Base-by-base conservation (phyloP, 2,113 vertebrate species). In the Arenaria interpres region DNA sequence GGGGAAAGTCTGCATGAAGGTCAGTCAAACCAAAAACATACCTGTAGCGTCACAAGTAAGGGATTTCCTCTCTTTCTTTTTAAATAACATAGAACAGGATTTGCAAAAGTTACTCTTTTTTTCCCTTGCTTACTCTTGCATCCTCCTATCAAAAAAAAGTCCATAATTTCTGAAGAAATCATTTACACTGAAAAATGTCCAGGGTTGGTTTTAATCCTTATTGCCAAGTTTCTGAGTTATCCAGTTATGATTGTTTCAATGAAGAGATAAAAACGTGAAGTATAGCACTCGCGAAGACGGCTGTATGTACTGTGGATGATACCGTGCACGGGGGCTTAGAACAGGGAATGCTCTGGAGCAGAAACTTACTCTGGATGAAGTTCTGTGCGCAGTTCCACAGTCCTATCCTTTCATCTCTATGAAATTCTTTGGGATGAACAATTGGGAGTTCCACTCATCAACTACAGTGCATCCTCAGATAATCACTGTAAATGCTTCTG, bases 81-180 rank as follows among this genome's bases (percentile, higher is more conserved):
- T 91, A 97, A 97, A 97, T 97, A 95, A 92, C 30, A 90, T 50
- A 92, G 37, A 95, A 79, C 45, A 88, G 51, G 71, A 64, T 93
- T 92, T 93, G 79, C 62, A 91, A 91, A 85, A 51, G 68, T 82
- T 79, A 54, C 32, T 85, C 10, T 63, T 69, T 85, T 86, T 66
- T 46, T 51, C 22, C 14, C 25, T 30, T 59, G 59, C 54, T 94
- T 78, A 56, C 71, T 97, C 88, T 81, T 88, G 71, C 78, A 73
- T 82, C 57, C 27, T 86, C 50, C 53, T 71, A 80, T 60, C 15
- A 79, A 92, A 85, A 93, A 83, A 64, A 90, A 91, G 93, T 60
- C 82, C 79, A 41, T 87, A 43, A 71, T 77, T 94, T 87, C 84
- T 93, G 48, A 35, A 43, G 81, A 94, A 90, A 93, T 53, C 4